A percentile compares a stretch with the other conserved stretches of the same genome.
phyloP scores from a whole-genome alignment of 2,888 invertebrate species.

The Slavum lentiscoides region DNA sequence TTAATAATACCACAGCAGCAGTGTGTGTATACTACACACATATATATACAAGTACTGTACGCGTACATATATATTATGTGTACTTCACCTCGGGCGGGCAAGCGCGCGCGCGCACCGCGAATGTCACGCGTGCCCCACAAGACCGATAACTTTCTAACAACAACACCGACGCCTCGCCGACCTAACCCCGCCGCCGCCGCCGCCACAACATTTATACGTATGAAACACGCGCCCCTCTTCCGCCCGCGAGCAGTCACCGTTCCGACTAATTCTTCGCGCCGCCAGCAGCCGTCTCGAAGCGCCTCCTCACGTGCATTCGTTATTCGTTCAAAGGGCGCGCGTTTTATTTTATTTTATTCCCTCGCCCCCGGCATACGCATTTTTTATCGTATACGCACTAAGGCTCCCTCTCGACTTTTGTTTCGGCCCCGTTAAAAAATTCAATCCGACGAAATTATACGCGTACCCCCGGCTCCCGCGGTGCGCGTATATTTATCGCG shows the following conservation, averaged over 20 bases:
- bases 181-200: neutral
- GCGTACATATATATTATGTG: neutral
- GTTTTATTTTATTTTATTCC: neutral
- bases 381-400: too few relatives aligned
- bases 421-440: conserved; percentile 40
- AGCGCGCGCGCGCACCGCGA: neutral
- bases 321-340: too few relatives aligned
- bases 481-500: conserved; percentile 28
- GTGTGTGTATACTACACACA: neutral
- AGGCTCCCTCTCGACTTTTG: neutral
- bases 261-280: conserved; percentile 30
- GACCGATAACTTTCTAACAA: conserved; percentile 50
- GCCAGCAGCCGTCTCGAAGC: conserved; percentile 11
- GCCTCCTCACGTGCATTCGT: neutral
- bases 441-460: conserved; percentile 41
- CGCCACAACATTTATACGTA: neutral
- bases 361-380: neutral
- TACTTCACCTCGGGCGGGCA: neutral
- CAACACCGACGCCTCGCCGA: neutral
- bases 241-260: too few relatives aligned
- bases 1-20: conserved; percentile 18
- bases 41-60: neutral
- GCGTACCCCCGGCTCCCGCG: neutral
- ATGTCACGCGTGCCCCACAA: conserved; percentile 44
- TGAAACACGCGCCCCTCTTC: neutral